These are phyloP conservation scores for Morus bassanus DNA, from an alignment of 2,797 vertebrate genomes.

Conservation along the genomic window DNA sequence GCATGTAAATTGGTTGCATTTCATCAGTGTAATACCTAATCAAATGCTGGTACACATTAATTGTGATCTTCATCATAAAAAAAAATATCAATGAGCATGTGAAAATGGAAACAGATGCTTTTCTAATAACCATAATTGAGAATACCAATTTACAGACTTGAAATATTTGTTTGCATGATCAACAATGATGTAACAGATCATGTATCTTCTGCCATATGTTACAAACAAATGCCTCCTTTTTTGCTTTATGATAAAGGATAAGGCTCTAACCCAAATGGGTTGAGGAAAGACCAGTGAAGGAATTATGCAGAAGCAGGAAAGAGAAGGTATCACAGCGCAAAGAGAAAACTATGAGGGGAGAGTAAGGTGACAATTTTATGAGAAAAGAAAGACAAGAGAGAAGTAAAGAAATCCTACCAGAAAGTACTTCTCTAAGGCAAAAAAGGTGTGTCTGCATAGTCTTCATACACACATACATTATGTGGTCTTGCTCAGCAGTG, in stretches of 20 bases:
- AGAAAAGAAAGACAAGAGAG: background rate
- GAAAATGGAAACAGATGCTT: background rate
- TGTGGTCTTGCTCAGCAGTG: background rate
- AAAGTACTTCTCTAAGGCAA: background rate
- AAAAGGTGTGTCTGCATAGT: background rate
- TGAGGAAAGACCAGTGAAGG: background rate
- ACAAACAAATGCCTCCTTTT: background rate
- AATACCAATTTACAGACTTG: background rate
- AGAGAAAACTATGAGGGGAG: background rate
- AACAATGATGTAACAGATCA: background rate
- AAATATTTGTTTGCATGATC: background rate
- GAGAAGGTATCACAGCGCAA: background rate
- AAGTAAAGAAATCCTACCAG: background rate
- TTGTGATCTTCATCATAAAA: background rate
- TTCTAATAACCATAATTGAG: background rate
- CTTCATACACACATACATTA: background rate
- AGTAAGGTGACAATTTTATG: background rate
- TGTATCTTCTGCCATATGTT: background rate
- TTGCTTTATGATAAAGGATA: background rate
- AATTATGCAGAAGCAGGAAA: background rate
- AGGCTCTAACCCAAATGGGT: background rate
- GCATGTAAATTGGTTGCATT: background rate
- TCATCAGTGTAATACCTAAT: background rate
- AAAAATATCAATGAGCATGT: background rate
- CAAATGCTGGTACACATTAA: background rate